Conservation (phyloP, 2,888 invertebrate species). For the Melanotus villosus region DNA sequence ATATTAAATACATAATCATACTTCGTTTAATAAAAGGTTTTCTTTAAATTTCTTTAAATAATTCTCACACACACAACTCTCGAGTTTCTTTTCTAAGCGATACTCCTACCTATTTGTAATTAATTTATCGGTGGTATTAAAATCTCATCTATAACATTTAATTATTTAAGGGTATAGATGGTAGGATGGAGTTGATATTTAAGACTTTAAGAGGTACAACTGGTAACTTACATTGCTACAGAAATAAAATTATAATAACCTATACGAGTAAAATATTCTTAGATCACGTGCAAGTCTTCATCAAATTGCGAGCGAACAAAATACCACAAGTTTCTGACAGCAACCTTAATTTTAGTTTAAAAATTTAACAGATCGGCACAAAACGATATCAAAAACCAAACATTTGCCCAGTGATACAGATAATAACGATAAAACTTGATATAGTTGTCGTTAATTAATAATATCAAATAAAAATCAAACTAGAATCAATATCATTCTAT, state of each 20-base stretch:
- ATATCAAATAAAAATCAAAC: background rate
- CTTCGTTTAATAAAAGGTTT: no score
- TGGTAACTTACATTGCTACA: background rate
- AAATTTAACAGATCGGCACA: no score
- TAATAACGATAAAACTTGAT: background rate
- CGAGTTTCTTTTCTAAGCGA: no score
- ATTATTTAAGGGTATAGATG: no score
- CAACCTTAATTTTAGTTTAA: no score
- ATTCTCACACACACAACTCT: no score
- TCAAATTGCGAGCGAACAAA: background rate
- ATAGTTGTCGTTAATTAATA: slow-evolving; percentile 6
- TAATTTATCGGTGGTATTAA: no score
- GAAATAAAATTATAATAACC: background rate
- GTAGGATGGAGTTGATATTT: slow-evolving; percentile 21
- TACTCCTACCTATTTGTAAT: no score
- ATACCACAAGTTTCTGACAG: background rate
- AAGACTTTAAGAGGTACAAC: background rate
- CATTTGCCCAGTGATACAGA: background rate
- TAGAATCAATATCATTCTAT: background rate
- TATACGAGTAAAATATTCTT: slow-evolving; percentile 2
- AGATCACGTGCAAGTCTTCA: slow-evolving; percentile 3
- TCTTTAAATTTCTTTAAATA: no score
- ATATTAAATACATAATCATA: no score
- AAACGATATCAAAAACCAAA: background rate
- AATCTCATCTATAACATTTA: background rate